Evolutionary conservation across 1,140 invertebrate genomes (phyloP), one percentile per base, ranked within the genome.

Genomic region (Patella vulgata): DNA sequence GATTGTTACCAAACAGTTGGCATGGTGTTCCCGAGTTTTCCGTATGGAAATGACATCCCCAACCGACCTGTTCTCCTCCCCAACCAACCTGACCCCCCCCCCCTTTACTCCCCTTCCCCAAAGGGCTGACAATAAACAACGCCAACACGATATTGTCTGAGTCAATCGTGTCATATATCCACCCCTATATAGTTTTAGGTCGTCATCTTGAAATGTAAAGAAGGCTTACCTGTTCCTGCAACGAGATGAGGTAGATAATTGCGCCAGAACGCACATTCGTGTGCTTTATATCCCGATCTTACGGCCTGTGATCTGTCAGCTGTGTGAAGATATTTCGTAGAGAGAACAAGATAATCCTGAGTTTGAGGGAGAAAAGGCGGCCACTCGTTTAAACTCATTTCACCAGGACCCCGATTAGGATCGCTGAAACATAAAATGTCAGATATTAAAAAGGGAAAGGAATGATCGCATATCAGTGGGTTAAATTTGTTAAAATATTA

Each of bases 181-280:
- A n/a, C n/a, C n/a, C n/a, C n/a, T n/a, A n/a, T n/a, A n/a, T n/a
- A n/a, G n/a, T n/a, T n/a, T n/a, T n/a, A n/a, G n/a, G n/a, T n/a
- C n/a, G n/a, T n/a, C n/a, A n/a, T n/a, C n/a, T n/a, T n/a, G n/a
- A n/a, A n/a, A n/a, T n/a, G n/a, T n/a, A n/a, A n/a, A n/a, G n/a
- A n/a, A n/a, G n/a, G n/a, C 74, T 74, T 75, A 88, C 87, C 79
- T 51, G 85, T 84, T 11, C 89, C 89, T 70, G 90, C 86, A 65
- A 94, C 89, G 31, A 97, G 86, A 81, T 94, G 91, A 55, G 96
- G 95, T 80, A 97, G 87, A 82, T 96, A 96, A 78, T 94, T 91
- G 81, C 95, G 93, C 95, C 96, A 98, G 85, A 98, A 98, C 54
- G 94, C 93, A 86, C 96, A 98, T 82, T 97, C 90, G 83, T 93